Base-by-base conservation (phyloP, 2,888 invertebrate species). In the Lasioglossum figueresi region DNA sequence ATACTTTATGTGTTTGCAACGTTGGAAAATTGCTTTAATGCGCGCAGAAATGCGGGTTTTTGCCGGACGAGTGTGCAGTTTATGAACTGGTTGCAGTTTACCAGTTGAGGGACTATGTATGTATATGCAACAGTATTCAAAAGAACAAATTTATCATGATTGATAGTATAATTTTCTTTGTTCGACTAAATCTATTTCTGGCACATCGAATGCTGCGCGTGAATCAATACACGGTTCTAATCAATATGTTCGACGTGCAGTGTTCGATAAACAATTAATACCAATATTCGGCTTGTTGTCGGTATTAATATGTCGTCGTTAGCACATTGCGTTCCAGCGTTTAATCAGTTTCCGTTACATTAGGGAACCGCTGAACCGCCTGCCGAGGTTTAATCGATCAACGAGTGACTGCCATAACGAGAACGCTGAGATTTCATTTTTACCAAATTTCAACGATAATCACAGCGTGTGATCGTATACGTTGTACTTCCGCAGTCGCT, bases 261-360 rank as follows among this genome's bases (percentile, higher is more conserved):
- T 71, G n/a, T 70, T 40, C 70, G 14, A 70, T 70, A 70, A 37
- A 40, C n/a, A 40, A 70, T 40, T 63, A 40, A n/a, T n/a, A 40
- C n/a, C 70, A 70, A 70, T 74, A 70, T 85, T 75, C 43, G 76
- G 74, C 78, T 72, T 80, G 86, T 84, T 82, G 68, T 84, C 72
- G 80, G 70, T 84, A 88, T 88, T 88, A 88, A 88, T 88, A 79
- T 77, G 79, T 85, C 83, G 81, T 83, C 79, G 73, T 68, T 72
- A 70, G 63, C 78, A 63, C 45, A 80, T 82, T 84, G 76, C 80
- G 81, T 63, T 85, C 85, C 45, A 79, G 78, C 59, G 81, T 80
- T 89, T 78, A 86, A 89, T 89, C 83, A 81, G 70, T 86, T 89
- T 88, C 82, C 84, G 71, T 89, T 89, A 75, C 79, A 89, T 88